Percentiles rank a stretch among this genome's conserved stretches.
Conservation (phyloP, 2,888 invertebrate genomes). For the Brenthis hecate region DNA sequence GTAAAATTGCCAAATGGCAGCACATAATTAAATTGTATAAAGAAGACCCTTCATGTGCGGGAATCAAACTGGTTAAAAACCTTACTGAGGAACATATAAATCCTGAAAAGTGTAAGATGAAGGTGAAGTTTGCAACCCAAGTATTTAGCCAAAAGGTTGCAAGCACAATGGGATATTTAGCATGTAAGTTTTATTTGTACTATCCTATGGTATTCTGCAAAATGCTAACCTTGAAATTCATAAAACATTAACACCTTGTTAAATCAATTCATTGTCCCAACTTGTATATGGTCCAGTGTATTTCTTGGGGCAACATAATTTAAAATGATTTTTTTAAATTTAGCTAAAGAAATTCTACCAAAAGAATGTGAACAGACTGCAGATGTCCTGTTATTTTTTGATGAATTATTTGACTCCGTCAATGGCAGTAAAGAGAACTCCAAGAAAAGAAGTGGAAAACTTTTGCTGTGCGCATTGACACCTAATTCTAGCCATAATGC, state of each 20-base stretch:
- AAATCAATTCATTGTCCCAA: too few species aligned
- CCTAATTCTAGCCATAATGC: conserved; percentile 26
- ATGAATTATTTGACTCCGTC: conserved; percentile 36
- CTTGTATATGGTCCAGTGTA: too few species aligned
- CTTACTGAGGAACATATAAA: conserved; percentile 12
- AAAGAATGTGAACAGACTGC: conserved; percentile 28
- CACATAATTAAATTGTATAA: conserved; percentile 18
- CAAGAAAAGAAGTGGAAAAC: conserved; percentile 26
- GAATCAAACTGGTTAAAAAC: conserved; percentile 15
- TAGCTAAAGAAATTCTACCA: conserved; percentile 25
- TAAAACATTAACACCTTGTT: conserved; percentile 12
- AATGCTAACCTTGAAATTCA: neutral
- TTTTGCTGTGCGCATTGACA: conserved; percentile 25
- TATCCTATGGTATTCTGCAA: neutral
- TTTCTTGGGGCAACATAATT: conserved; percentile 10
- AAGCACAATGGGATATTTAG: conserved; percentile 23
- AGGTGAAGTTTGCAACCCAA: conserved; percentile 27
- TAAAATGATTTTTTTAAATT: conserved; percentile 9
- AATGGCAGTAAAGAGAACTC: conserved; percentile 30
- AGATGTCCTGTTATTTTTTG: conserved; percentile 31
- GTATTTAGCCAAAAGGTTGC: conserved; percentile 25
- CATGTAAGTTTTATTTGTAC: conserved; percentile 20
- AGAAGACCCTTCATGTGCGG: conserved; percentile 7
- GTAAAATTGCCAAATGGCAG: conserved; percentile 26
- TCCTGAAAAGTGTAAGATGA: conserved; percentile 23